Conservation (phyloP, 2,113 vertebrate species). For the Furnarius figulus region DNA sequence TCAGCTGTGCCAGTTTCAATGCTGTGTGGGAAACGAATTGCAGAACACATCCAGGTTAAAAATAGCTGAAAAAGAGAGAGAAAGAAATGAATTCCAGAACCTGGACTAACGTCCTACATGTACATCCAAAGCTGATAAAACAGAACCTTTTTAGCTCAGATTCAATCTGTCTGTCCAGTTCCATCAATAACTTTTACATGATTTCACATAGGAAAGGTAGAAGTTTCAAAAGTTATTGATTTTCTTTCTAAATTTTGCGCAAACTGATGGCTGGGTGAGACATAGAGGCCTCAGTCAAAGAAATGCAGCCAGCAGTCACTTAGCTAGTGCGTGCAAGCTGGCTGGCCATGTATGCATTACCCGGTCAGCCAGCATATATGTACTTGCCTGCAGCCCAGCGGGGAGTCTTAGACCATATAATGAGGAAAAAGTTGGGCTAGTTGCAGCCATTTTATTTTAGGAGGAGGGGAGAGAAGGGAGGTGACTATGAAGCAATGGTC, state of each 20-base stretch:
- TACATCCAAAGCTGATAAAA: background rate
- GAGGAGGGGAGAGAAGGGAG: background rate
- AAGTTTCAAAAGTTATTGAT: background rate
- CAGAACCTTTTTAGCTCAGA: background rate
- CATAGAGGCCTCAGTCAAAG: background rate
- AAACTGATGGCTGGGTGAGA: background rate
- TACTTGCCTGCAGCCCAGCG: background rate
- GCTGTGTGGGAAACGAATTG: constrained; percentile 18
- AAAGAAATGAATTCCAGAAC: constrained; percentile 47
- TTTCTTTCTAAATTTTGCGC: background rate
- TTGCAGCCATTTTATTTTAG: background rate
- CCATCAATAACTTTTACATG: background rate
- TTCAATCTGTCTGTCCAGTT: background rate
- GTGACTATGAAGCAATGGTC: background rate
- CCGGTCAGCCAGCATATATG: background rate
- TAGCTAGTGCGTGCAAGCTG: background rate
- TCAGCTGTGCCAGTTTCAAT: background rate
- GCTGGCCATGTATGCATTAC: background rate
- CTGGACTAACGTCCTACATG: background rate
- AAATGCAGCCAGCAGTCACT: background rate
- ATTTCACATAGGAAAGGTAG: background rate
- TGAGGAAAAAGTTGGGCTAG: background rate
- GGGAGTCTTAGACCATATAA: background rate
- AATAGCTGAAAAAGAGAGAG: constrained; percentile 38
- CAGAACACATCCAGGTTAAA: constrained; percentile 48